These are phyloP conservation scores for Spisula subtruncata DNA, from an alignment of 2,888 invertebrate genomes.

Conservation along the genomic window DNA sequence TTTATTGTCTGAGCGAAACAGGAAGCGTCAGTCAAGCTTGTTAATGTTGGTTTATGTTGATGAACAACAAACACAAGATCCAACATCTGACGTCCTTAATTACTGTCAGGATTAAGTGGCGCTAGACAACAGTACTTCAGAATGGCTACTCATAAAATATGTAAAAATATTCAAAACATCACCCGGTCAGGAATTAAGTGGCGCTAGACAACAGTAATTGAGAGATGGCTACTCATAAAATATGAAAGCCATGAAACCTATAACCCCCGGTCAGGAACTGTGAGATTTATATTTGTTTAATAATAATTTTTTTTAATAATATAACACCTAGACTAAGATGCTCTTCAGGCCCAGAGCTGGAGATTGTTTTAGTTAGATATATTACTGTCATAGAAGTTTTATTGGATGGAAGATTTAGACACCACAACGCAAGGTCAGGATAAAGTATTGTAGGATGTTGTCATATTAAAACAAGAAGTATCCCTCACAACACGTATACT, in stretches of 20 bases:
- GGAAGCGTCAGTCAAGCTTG: background rate
- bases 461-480: no score
- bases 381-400: no score
- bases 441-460: background rate
- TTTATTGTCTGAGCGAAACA: background rate
- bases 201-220: background rate
- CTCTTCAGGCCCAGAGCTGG: no score
- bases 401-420: no score
- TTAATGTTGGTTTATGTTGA: background rate
- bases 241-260: background rate
- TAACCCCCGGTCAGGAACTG: background rate
- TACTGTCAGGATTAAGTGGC: background rate
- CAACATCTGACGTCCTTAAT: constrained; percentile 7
- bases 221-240: background rate
- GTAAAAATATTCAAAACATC: background rate
- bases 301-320: no score
- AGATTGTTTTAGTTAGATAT: no score
- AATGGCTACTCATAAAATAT: background rate
- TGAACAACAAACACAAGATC: background rate
- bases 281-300: background rate
- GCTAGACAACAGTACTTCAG: background rate
- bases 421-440: background rate
- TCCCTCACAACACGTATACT: no score
- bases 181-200: background rate
- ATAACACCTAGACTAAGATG: no score